Evolutionary conservation across 2,113 vertebrate genomes (phyloP).

Genomic region (Zosterops pallidus): DNA sequence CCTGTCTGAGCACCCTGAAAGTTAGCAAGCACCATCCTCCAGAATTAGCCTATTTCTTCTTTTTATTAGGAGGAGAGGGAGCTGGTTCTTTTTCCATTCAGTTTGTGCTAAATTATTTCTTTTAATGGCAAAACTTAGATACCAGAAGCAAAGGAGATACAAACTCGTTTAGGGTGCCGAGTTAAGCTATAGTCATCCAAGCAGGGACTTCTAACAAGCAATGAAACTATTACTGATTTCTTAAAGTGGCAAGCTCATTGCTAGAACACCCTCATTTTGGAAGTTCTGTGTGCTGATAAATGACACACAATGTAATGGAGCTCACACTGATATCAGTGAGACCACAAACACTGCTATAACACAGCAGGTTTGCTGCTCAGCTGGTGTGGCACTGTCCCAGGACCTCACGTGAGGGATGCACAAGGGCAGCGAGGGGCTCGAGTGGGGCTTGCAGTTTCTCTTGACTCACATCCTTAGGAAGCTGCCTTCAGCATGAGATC

Average conservation of each 20-base stretch:
- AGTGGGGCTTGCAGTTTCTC: neutral
- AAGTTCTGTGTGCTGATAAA: neutral
- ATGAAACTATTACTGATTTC: neutral
- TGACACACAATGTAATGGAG: neutral
- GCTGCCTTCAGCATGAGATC: neutral
- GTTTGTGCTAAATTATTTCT: neutral
- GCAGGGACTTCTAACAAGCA: neutral
- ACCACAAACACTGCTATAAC: neutral
- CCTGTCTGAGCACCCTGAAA: neutral
- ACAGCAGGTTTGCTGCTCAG: accelerated
- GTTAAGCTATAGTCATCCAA: neutral
- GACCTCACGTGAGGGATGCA: accelerated
- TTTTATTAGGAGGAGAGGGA: neutral
- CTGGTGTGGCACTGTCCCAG: neutral
- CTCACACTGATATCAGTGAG: accelerated
- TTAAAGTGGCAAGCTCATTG: neutral
- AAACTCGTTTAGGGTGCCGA: neutral
- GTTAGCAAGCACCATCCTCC: neutral
- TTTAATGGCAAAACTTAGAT: neutral
- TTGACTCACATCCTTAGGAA: neutral
- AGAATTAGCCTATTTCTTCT: neutral
- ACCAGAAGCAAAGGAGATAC: neutral
- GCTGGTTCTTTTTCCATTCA: neutral
- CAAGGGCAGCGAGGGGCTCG: neutral
- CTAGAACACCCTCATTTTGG: neutral